Evolutionary conservation across 2,113 vertebrate genomes (phyloP).

Genomic region (Hyperopisus bebe): DNA sequence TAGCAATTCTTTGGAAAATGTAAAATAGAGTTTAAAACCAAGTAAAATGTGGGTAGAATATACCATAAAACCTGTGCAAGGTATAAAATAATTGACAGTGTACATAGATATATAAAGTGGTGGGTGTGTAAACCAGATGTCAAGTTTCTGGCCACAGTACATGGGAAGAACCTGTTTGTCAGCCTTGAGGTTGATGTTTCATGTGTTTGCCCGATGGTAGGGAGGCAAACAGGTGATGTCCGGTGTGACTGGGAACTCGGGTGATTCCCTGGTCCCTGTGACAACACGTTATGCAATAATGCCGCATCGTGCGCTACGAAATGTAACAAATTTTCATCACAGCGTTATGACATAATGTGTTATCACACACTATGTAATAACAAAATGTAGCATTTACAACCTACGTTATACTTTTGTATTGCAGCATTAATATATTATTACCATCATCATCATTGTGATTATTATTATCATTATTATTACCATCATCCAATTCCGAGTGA

Average conservation of each 20-base stretch:
- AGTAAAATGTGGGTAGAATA: not conserved
- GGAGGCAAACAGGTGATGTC: not conserved
- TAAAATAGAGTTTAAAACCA: not conserved
- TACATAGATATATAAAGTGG: not conserved
- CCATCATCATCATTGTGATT: too few species aligned
- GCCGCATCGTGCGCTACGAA: not conserved
- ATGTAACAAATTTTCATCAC: too few species aligned
- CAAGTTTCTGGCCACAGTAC: not conserved
- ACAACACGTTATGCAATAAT: not conserved
- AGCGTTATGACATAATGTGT: not conserved
- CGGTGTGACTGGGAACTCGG: not conserved
- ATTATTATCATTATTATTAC: too few species aligned
- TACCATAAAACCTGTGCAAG: not conserved
- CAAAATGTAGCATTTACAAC: not conserved
- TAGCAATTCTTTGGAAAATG: not conserved
- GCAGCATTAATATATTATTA: too few species aligned
- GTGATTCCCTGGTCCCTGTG: not conserved
- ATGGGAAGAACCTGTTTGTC: not conserved
- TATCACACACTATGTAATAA: not conserved
- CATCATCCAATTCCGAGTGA: too few species aligned
- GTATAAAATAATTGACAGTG: not conserved
- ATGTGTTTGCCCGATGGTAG: not conserved
- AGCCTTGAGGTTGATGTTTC: not conserved
- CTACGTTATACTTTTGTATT: not conserved
- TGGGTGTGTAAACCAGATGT: not conserved